Evolutionary conservation across 2,888 invertebrate genomes (phyloP).

Genomic region (Cantharis rustica): DNA sequence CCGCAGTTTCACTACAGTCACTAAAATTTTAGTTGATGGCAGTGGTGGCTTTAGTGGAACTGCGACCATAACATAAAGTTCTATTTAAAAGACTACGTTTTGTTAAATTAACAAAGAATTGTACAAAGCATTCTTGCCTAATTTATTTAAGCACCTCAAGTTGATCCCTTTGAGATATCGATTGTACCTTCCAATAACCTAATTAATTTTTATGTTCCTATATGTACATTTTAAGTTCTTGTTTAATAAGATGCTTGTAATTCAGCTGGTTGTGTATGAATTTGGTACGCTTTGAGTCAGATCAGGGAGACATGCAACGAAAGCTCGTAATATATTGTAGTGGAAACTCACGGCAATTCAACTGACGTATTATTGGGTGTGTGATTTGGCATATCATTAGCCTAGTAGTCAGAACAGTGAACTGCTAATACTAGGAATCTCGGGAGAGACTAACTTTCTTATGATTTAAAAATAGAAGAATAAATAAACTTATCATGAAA

Average conservation of each 20-base stretch:
- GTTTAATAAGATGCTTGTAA: background rate
- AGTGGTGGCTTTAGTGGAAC: too few relatives aligned
- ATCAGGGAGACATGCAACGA: background rate
- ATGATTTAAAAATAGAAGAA: too few relatives aligned
- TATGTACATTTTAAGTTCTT: background rate
- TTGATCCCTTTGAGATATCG: background rate
- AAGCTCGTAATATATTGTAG: too few relatives aligned
- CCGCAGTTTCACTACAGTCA: too few relatives aligned
- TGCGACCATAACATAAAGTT: background rate
- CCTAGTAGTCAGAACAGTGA: too few relatives aligned
- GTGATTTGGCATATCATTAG: too few relatives aligned
- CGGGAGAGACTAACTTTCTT: too few relatives aligned
- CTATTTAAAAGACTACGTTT: background rate
- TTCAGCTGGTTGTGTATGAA: background rate
- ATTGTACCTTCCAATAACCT: background rate
- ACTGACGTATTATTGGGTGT: too few relatives aligned
- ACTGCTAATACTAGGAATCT: too few relatives aligned
- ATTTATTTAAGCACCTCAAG: background rate
- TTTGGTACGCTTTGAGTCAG: background rate
- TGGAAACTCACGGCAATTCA: too few relatives aligned
- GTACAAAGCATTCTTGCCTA: background rate
- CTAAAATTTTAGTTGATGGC: too few relatives aligned
- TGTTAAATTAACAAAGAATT: background rate
- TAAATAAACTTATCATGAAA: too few relatives aligned
- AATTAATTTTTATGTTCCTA: background rate